phyloP scores from a whole-genome alignment of 2,797 vertebrate genomes.

The Eleutherodactylus coqui region DNA sequence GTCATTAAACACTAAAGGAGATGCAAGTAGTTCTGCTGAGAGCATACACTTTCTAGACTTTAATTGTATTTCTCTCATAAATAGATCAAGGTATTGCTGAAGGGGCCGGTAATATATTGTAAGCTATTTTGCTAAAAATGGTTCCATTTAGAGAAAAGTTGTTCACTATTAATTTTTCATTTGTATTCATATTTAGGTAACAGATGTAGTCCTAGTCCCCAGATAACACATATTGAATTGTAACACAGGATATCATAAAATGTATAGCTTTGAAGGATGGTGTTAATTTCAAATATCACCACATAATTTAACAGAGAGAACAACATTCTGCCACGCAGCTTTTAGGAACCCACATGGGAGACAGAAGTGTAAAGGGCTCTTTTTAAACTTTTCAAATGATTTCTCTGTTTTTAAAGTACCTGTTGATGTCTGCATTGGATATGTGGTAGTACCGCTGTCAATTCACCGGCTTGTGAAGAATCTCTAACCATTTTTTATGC shows the following conservation, averaged over 20 bases:
- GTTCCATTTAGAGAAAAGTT: constrained; percentile 48
- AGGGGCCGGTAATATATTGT: constrained; percentile 35
- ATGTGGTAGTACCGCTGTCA: background rate
- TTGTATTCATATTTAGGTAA: constrained; percentile 58
- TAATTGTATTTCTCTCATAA: constrained; percentile 51
- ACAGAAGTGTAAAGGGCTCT: constrained; percentile 46
- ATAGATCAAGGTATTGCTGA: constrained; percentile 52
- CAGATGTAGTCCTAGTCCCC: constrained; percentile 52
- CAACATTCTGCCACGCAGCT: constrained; percentile 30
- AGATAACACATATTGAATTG: constrained; percentile 57
- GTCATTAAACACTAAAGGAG: constrained; percentile 29
- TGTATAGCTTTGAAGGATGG: constrained; percentile 48
- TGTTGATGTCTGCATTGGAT: constrained; percentile 26
- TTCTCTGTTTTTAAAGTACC: constrained; percentile 22
- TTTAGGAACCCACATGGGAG: constrained; percentile 40
- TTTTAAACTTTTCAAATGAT: constrained; percentile 10
- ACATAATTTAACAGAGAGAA: constrained; percentile 55
- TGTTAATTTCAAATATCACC: constrained; percentile 57
- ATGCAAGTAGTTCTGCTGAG: constrained; percentile 44
- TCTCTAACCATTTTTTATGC: background rate
- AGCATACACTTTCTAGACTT: constrained; percentile 30
- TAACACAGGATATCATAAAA: constrained; percentile 53
- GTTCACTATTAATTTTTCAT: constrained; percentile 54
- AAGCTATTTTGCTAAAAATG: constrained; percentile 48
- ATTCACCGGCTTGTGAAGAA: background rate